Base-by-base conservation (phyloP, 2,113 vertebrate species). In the Furnarius figulus region DNA sequence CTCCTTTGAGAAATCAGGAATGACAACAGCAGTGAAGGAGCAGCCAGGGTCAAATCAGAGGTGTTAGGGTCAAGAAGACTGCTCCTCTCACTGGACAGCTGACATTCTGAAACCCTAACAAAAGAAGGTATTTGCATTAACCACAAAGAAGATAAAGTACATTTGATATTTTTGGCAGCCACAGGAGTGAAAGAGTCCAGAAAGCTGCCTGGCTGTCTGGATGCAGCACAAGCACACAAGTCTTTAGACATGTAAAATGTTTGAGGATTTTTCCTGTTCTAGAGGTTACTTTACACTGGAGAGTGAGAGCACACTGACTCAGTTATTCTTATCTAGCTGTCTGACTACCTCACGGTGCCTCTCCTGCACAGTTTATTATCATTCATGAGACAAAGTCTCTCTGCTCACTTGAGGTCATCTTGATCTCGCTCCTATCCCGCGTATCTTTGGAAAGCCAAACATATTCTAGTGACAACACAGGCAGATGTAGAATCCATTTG, bases 91-190 rank as follows among this genome's bases (percentile, higher is more conserved):
- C 77, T 49, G 63, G 19, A 67, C 13, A 58, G 31, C 14, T 91
- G 71, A 90, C 35, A 25, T 86, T 42, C 63, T 14, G 15, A 77
- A 62, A 31, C 33, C 24, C n/a, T 71, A 39, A 33, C 7, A 33
- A 27, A 25, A 67, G 31, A 87, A 93, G 58, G 37, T 76, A 89
- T 93, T 96, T 93, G 15, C 25, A 49, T 78, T 78, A 93, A 95
- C 76, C 33, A 80, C 91, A 89, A 52, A 30, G 24, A 89, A 72
- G 46, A 77, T 68, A 81, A 81, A 46, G 62, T 63, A 73, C 5
- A 40, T 78, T 59, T 81, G 39, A 37, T n/a, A 66, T 52, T 28
- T 59, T 85, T 93, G 18, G 78, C 13, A 87, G 42, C 8, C 21
- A 16, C 37, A 75, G n/a, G 33, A 68, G 33, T 40, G 27, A 46